Base-by-base conservation (phyloP, 2,888 invertebrate genomes). In the Amphiduros pacificus region DNA sequence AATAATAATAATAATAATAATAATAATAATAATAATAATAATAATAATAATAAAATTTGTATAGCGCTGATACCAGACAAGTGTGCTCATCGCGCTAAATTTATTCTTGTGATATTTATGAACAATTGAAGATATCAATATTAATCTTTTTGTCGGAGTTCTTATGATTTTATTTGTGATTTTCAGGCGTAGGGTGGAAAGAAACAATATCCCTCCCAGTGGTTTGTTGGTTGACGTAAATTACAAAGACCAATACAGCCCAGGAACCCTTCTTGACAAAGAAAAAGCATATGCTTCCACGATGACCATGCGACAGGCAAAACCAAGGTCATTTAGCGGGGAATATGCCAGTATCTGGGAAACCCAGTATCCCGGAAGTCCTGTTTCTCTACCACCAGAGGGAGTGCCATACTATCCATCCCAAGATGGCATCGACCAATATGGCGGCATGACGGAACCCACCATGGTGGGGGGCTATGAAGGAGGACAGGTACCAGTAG, bases 271-370 rank as follows among this genome's bases (percentile, higher is more conserved):
- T 26, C 36, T 55, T n/a, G 26, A 27, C 6, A 36, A 36, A 4
- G 53, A 32, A 6, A 55, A 55, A 28, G 55, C 36, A 27, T 55
- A 55, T 36, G 55, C 41, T 2, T 55, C 55, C 14, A 55, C 55
- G 2, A n/a, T 55, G 55, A 41, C 40, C n/a, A 36, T 55, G 40
- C 22, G 55, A 9, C 9, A 2, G 2, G 31, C 14, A 29, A 55
- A 55, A 36, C 55, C 36, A 5, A 31, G 55, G 2, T 36, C 55
- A n/a, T 55, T 41, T 28, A 55, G 55, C 26, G 55, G 55, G 5
- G 55, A 55, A 36, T 58, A 58, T 31, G 58, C 58, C 50, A 32
- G 31, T 20, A 58, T 58, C 50, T 58, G 58, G 58, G 58, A 58
- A 51, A 50, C 58, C 9, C 58, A 58, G 32, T 58, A 58, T 40